Evolutionary conservation across 1,140 invertebrate species (phyloP).

Genomic region (Drosophila kurseongensis): DNA sequence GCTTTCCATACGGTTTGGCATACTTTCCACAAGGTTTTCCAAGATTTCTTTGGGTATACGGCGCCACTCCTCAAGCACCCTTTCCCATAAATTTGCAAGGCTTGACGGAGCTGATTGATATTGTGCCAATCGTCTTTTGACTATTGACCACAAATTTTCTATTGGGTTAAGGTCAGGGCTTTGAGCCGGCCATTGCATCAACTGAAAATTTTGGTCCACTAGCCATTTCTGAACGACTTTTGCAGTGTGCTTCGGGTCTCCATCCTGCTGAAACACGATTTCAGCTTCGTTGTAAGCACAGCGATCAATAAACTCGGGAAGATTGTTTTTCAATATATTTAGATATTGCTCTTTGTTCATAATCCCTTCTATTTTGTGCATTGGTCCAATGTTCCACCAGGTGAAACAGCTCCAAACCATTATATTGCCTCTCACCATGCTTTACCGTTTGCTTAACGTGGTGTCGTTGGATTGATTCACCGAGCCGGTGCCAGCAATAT

Average conservation of each 20-base stretch:
- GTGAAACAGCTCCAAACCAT: slow-evolving; percentile 14
- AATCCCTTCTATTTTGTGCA: background rate
- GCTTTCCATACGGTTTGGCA: background rate
- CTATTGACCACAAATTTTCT: slow-evolving; percentile 17
- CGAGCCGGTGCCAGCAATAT: no score
- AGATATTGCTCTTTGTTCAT: no score
- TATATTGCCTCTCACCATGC: slow-evolving; percentile 3
- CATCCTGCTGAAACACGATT: slow-evolving; percentile 3
- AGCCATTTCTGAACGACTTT: slow-evolving; percentile 12
- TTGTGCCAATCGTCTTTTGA: slow-evolving; percentile 12
- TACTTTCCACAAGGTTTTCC: slow-evolving; percentile 4
- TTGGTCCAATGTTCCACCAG: slow-evolving; percentile 3
- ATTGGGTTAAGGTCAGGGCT: slow-evolving; percentile 17
- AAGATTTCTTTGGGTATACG: no score
- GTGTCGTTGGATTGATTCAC: background rate
- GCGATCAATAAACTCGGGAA: no score
- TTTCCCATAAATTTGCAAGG: no score
- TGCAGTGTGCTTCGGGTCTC: slow-evolving; percentile 2
- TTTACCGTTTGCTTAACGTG: slow-evolving; percentile 1
- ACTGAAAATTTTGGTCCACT: background rate
- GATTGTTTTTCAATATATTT: no score
- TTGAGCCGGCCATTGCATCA: slow-evolving; percentile 10
- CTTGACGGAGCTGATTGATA: no score
- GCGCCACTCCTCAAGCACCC: no score
- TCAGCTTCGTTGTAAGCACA: background rate